Percentiles rank a stretch among this genome's conserved stretches.
phyloP scores from a whole-genome alignment of 2,888 invertebrate species.

The Drosophila longiperda region DNA sequence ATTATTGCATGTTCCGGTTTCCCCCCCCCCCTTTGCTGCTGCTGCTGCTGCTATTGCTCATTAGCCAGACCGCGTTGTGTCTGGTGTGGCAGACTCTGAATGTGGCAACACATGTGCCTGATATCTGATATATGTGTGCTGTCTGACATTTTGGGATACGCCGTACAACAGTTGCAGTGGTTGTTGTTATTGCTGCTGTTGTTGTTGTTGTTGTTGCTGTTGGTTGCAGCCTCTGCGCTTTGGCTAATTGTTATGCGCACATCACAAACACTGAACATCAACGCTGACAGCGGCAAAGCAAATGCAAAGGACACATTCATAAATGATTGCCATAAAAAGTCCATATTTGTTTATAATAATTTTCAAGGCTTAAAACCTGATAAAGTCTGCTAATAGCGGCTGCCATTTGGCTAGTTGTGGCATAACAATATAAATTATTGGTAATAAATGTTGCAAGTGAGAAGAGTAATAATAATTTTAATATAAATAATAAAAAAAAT shows the following conservation, averaged over 20 bases:
- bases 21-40: neutral
- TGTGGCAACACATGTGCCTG: slow-evolving; percentile 72
- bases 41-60: slow-evolving; percentile 18
- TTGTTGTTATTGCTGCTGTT: neutral
- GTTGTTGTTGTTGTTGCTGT: neutral
- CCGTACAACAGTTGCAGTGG: slow-evolving; percentile 27
- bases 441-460: neutral
- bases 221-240: slow-evolving; percentile 47
- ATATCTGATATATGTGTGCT: slow-evolving; percentile 71
- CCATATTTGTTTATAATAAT: slow-evolving; percentile 39
- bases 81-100: slow-evolving; percentile 23
- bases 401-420: neutral
- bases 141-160: slow-evolving; percentile 48
- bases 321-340: slow-evolving; percentile 39
- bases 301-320: slow-evolving; percentile 25
- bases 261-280: slow-evolving; percentile 48
- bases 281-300: slow-evolving; percentile 36
- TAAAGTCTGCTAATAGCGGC: slow-evolving; percentile 3
- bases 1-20: neutral
- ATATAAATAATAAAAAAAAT: neutral
- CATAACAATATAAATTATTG: neutral
- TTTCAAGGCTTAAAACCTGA: slow-evolving; percentile 19
- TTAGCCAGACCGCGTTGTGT: slow-evolving; percentile 45
- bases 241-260: slow-evolving; percentile 75
- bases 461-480: neutral